A percentile compares a stretch with the other conserved stretches of the same genome.
These are phyloP conservation scores for Tympanoctomys barrerae DNA, from an alignment of 2,797 vertebrate species.

Conservation along the genomic window DNA sequence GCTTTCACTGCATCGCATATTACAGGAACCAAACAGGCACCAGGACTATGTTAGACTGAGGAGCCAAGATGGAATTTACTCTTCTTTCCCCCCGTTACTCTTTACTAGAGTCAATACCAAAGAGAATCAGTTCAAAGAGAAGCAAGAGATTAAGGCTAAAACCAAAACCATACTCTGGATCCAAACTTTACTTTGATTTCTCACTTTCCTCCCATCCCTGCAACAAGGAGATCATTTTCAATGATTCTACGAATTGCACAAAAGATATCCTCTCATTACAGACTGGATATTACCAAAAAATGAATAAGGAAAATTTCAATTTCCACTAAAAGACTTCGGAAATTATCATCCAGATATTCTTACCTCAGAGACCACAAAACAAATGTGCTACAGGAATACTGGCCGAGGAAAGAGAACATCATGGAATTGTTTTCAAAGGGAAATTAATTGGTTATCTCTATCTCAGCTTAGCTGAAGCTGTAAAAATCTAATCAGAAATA, in stretches of 20 bases:
- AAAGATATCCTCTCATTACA: conserved; percentile 38
- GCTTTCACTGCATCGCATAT: not conserved
- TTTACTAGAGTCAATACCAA: not conserved
- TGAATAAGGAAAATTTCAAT: conserved; percentile 64
- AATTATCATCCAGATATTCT: conserved; percentile 59
- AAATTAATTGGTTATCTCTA: conserved; percentile 77
- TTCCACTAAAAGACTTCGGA: conserved; percentile 67
- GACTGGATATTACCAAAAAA: conserved; percentile 21
- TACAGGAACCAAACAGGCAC: not conserved
- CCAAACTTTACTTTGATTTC: conserved; percentile 25
- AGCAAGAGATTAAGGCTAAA: not conserved
- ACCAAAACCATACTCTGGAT: conserved; percentile 3
- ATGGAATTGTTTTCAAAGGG: conserved; percentile 66
- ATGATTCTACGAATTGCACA: conserved; percentile 31
- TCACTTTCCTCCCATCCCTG: not conserved
- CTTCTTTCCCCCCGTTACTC: not conserved
- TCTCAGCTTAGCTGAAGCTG: conserved; percentile 60
- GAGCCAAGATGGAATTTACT: not conserved
- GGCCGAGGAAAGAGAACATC: conserved; percentile 51
- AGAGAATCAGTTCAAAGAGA: not conserved
- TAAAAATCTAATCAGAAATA: conserved; percentile 69
- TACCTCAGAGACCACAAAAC: conserved; percentile 65
- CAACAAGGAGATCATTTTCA: conserved; percentile 11
- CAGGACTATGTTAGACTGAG: not conserved
- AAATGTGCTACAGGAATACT: conserved; percentile 51